A percentile compares a stretch with the other conserved stretches of the same genome.
These are phyloP conservation scores for Rhyacichthys aspro DNA, from an alignment of 2,797 vertebrate species.

Conservation along the genomic window DNA sequence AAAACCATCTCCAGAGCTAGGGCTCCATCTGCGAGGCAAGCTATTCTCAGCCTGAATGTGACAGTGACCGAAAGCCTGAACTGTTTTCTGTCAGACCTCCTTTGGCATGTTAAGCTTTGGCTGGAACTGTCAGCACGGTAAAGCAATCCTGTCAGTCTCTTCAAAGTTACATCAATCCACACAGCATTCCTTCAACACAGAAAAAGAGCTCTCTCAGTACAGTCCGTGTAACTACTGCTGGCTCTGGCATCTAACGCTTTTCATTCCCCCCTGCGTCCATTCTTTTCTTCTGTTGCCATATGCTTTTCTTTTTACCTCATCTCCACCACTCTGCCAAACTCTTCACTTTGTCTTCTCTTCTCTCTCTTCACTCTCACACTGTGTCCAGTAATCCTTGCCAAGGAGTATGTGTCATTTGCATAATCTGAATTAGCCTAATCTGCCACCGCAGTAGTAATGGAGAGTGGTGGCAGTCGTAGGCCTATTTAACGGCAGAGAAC, in stretches of 20 bases:
- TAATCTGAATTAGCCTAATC: conserved; percentile 80
- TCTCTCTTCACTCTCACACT: conserved; percentile 29
- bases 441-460: conserved; percentile 46
- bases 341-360: conserved; percentile 15
- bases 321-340: conserved; percentile 42
- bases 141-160: conserved; percentile 43
- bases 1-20: conserved; percentile 20
- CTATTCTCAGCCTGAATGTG: conserved; percentile 34
- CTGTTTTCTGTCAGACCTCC: conserved; percentile 30
- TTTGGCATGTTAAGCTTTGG: conserved; percentile 28
- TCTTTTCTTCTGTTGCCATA: conserved; percentile 37
- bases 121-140: conserved; percentile 39
- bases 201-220: conserved; percentile 19
- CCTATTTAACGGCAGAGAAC: conserved; percentile 16
- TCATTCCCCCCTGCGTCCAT: conserved; percentile 19
- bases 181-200: conserved; percentile 16
- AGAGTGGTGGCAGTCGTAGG: conserved; percentile 34
- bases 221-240: conserved; percentile 14
- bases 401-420: conserved; percentile 63
- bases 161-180: conserved; percentile 19
- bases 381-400: conserved; percentile 66
- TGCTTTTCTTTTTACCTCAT: conserved; percentile 40
- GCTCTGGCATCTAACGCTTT: conserved; percentile 19
- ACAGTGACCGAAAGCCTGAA: conserved; percentile 46
- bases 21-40: conserved; percentile 27